phyloP scores from a whole-genome alignment of 2,113 vertebrate genomes.

The Tapirus terrestris region DNA sequence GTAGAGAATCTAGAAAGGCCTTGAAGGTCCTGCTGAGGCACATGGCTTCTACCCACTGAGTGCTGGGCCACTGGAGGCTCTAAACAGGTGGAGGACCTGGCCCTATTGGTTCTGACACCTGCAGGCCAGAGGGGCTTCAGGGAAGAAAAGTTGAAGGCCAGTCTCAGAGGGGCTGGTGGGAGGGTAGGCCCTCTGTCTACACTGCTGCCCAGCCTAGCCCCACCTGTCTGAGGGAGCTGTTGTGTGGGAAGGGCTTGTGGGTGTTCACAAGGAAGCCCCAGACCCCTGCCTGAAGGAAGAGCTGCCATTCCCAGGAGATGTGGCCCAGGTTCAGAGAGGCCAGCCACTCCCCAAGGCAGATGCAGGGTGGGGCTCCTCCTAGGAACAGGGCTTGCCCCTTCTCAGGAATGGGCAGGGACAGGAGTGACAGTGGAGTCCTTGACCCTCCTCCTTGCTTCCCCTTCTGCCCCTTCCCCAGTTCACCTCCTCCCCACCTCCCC shows the following conservation, averaged over 20 bases:
- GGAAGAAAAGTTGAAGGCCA: background rate
- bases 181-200: background rate
- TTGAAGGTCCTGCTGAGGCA: background rate
- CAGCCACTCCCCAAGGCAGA: background rate
- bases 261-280: background rate
- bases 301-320: background rate
- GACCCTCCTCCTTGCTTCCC: background rate
- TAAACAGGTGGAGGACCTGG: background rate
- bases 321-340: background rate
- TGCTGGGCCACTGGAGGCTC: background rate
- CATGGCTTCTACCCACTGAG: accelerated
- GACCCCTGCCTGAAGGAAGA: background rate
- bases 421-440: background rate
- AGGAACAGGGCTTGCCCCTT: background rate
- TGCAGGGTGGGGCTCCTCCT: no score
- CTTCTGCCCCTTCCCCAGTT: background rate
- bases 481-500: background rate
- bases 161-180: background rate
- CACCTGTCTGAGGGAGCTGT: background rate
- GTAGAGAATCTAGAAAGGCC: background rate
- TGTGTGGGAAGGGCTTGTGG: background rate
- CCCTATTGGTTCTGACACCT: background rate
- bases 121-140: background rate
- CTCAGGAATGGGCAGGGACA: background rate
- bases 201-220: background rate